Evolutionary conservation across 1,140 invertebrate species (phyloP), one percentile per base, ranked within the genome.

Genomic region (Drosophila busckii): DNA sequence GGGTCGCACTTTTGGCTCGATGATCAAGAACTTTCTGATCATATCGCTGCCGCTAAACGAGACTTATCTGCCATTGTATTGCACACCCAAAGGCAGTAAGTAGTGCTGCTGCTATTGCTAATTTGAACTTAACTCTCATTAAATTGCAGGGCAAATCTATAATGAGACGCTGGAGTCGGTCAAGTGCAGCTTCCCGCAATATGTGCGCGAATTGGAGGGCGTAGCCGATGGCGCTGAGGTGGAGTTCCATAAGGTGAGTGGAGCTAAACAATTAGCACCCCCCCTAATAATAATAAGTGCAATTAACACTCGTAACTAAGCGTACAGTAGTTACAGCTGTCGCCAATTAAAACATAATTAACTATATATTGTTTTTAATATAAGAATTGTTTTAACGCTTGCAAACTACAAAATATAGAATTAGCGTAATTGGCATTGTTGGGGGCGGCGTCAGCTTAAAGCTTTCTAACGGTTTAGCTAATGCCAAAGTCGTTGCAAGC

Each of bases 211-310:
- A 87, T 88, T 96, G n/a, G 90, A 95, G 87, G 95, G 95, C 20
- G 92, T 92, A 2, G 94, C 95, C 8, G 93, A 95, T 78, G 95
- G 95, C 1, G 92, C 95, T 5, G 89, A 92, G 56, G 92, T 96
- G 4, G 92, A 94, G 1, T 96, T 96, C 84, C 88, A 95, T 66
- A 93, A 94, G 89, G 93, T 94, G 35, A 82, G 53, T 15, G 1
- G 37, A 26, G 13, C 12, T n/a, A 15, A 4, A 6, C 12, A 31
- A 25, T 12, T 22, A 1, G 3, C 6, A 31, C 17, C 0, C 17
- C 3, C n/a, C 10, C 3, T 12, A 17, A 25, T 44, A 48, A 41
- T 17, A 4, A 10, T 10, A n/a, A 0, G 20, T 32, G 40, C 16
- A 60, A 62, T 73, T 64, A 54, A 38, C 70, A 49, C 23, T 29